phyloP scores from a whole-genome alignment of 2,888 invertebrate species.

The Drosophila aldrichi region DNA sequence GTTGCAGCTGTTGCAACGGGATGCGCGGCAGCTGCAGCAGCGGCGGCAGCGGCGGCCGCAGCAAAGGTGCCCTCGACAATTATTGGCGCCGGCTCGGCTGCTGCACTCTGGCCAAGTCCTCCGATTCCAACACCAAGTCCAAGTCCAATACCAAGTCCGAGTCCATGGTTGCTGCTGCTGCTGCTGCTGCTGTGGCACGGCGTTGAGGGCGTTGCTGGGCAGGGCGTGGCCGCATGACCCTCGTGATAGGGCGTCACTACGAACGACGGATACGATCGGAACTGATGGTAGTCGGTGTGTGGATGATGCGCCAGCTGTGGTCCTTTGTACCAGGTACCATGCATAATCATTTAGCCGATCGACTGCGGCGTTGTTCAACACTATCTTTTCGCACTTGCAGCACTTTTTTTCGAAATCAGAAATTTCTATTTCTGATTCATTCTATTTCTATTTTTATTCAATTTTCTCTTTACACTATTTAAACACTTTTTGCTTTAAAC shows the following conservation, averaged over 20 bases:
- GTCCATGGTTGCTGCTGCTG: constrained; percentile 50
- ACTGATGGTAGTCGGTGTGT: constrained; percentile 82
- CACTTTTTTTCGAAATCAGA: neutral
- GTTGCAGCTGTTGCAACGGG: constrained; percentile 22
- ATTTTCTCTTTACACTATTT: neutral
- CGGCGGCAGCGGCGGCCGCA: constrained; percentile 65
- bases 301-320: constrained; percentile 84
- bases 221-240: constrained; percentile 64
- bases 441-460: neutral
- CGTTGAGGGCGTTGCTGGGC: constrained; percentile 58
- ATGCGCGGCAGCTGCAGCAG: constrained; percentile 49
- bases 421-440: neutral
- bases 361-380: constrained; percentile 34
- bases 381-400: constrained; percentile 11
- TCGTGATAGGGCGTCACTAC: constrained; percentile 84
- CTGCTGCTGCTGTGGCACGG: constrained; percentile 51
- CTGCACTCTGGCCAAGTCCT: constrained; percentile 40
- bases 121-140: constrained; percentile 36
- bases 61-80: constrained; percentile 78
- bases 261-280: constrained; percentile 84
- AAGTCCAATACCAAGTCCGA: constrained; percentile 38
- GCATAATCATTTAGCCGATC: constrained; percentile 83
- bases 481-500: neutral
- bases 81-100: constrained; percentile 66
- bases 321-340: constrained; percentile 85